These are phyloP conservation scores for Synergus japonicus DNA, from an alignment of 2,888 invertebrate species.

Conservation along the genomic window DNA sequence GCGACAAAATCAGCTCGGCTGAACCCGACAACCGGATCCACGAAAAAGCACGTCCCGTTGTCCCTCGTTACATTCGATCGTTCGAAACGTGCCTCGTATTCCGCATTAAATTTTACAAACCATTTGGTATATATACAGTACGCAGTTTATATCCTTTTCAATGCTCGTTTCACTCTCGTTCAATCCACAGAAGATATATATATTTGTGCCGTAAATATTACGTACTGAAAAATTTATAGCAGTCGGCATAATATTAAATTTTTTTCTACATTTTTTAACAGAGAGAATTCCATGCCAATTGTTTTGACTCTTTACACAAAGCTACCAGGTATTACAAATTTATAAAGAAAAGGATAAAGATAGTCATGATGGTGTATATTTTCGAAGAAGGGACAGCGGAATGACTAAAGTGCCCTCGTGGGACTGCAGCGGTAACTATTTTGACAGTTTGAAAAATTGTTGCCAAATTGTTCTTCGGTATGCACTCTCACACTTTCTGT, in stretches of 20 bases:
- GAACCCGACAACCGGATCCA: conserved; percentile 17
- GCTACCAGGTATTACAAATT: conserved; percentile 3
- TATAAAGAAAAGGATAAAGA: conserved; percentile 39
- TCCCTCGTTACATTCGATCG: conserved; percentile 21
- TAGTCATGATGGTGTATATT: conserved; percentile 28
- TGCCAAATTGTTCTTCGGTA: conserved; percentile 65
- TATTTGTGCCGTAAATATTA: neutral
- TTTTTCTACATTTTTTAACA: neutral
- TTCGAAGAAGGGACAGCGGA: conserved; percentile 31
- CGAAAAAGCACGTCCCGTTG: conserved; percentile 40
- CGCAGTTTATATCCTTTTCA: neutral
- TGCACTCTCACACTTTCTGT: conserved; percentile 40
- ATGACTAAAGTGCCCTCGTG: conserved; percentile 60
- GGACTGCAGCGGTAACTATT: conserved; percentile 60
- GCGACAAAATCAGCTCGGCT: conserved; percentile 54
- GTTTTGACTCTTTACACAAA: neutral
- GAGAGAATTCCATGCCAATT: neutral
- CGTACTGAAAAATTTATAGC: neutral
- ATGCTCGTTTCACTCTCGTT: neutral
- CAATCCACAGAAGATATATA: neutral
- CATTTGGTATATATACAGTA: neutral
- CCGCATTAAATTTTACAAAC: conserved; percentile 40
- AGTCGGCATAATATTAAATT: neutral
- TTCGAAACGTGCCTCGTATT: conserved; percentile 36
- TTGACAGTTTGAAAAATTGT: conserved; percentile 71